Evolutionary conservation across 2,113 vertebrate genomes (phyloP), one percentile per base, ranked within the genome.

Genomic region (Melospiza georgiana): DNA sequence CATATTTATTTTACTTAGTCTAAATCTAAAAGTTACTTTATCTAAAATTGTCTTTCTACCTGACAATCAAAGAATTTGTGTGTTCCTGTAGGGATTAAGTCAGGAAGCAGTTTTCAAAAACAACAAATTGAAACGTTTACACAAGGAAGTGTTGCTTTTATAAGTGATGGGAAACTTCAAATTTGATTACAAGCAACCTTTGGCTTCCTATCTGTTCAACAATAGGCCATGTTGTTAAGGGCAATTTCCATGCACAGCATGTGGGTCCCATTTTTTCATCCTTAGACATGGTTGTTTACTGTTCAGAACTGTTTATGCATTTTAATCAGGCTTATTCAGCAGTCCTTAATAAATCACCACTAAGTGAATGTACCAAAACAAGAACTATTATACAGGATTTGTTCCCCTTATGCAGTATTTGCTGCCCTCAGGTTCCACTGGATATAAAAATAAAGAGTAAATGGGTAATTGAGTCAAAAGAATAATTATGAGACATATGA

Each of bases 121-220:
- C 97, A 98, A 98, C 97, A 98, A 98, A 98, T 98, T 98, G 98
- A 98, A 98, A 98, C 95, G 31, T 98, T 98, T 98, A 97, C 97
- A 97, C 96, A 98, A 98, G 98, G 98, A 98, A 98, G 98, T 97
- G 97, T 95, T 98, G 98, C 98, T 98, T 98, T 98, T 98, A 98
- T 97, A 98, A 98, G 97, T 98, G 98, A 98, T 98, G 98, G 97
- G 98, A 98, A 98, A 99, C 98, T 98, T 98, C 99, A 99, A 99
- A 99, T 99, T 99, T 99, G 98, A 99, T 99, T 99, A 99, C 99
- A 99, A 99, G 99, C 98, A 99, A 99, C 99, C 99, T 99, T 99
- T 99, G 99, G 99, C 99, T 99, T 98, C 98, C 98, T 98, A 98
- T 98, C 98, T 98, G 95, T 96, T 95, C 95, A 98, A 99, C 99